phyloP scores from a whole-genome alignment of 2,113 vertebrate genomes.

The Pterocles orientalis region DNA sequence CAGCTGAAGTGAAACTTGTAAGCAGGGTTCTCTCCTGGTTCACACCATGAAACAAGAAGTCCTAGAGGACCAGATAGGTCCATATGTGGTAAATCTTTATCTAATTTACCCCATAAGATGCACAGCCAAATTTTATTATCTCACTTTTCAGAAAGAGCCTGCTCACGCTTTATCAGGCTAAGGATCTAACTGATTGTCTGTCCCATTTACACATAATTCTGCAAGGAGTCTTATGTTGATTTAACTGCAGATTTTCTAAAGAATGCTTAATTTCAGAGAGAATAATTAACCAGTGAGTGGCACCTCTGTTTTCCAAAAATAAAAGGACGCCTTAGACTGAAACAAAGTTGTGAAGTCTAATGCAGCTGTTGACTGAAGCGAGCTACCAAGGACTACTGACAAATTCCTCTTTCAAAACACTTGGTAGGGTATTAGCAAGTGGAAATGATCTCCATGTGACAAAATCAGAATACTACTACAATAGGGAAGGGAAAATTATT shows the following conservation, averaged over 20 bases:
- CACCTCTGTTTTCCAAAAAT: background rate
- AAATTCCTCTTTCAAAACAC: constrained; percentile 18
- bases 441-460: constrained; percentile 31
- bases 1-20: background rate
- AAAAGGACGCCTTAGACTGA: background rate
- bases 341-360: background rate
- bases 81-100: background rate
- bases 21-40: background rate
- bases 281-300: background rate
- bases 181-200: background rate
- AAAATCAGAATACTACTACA: constrained; percentile 19
- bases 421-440: background rate
- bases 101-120: background rate
- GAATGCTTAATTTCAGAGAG: background rate
- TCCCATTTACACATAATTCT: background rate
- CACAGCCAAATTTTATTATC: background rate
- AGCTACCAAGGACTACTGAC: background rate
- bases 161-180: background rate
- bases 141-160: background rate
- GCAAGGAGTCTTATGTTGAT: background rate
- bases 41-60: background rate
- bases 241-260: background rate
- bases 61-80: background rate
- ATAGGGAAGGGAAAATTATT: background rate
- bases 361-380: background rate